Percentiles rank a stretch among this genome's conserved stretches.
Conservation (phyloP, 2,113 vertebrate genomes). For the Muntiacus muntjak region DNA sequence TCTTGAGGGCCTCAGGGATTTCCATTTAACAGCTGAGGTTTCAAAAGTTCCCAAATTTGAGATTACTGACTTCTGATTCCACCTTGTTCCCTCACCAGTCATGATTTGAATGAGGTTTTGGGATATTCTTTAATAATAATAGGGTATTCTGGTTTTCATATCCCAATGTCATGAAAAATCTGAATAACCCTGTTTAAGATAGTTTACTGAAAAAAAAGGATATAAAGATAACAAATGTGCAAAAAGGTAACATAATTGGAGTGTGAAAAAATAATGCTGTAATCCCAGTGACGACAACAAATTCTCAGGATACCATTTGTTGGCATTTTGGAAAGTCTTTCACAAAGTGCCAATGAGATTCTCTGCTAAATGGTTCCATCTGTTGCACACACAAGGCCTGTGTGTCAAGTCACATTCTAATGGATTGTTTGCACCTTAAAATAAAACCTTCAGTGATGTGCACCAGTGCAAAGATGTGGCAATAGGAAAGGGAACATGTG, state of each 20-base stretch:
- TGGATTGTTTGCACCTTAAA: background rate
- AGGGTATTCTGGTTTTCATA: background rate
- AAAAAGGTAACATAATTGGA: background rate
- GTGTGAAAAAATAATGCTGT: background rate
- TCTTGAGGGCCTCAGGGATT: background rate
- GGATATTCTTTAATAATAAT: background rate
- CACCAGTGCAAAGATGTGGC: background rate
- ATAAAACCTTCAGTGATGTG: background rate
- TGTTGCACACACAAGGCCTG: background rate
- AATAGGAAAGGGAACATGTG: background rate
- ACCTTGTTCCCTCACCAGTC: background rate
- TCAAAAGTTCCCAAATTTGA: background rate
- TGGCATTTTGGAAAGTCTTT: background rate
- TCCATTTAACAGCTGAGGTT: background rate
- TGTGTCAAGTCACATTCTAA: background rate
- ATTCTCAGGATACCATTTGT: background rate
- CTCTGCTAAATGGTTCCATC: background rate
- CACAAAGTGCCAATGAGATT: background rate
- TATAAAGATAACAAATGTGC: background rate
- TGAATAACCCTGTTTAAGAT: background rate
- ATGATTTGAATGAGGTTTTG: background rate
- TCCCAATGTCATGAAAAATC: background rate
- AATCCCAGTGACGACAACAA: background rate
- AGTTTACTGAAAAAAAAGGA: background rate
- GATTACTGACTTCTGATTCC: background rate